Conservation (phyloP, 2,888 invertebrate genomes). For the Harpalus rufipes region DNA sequence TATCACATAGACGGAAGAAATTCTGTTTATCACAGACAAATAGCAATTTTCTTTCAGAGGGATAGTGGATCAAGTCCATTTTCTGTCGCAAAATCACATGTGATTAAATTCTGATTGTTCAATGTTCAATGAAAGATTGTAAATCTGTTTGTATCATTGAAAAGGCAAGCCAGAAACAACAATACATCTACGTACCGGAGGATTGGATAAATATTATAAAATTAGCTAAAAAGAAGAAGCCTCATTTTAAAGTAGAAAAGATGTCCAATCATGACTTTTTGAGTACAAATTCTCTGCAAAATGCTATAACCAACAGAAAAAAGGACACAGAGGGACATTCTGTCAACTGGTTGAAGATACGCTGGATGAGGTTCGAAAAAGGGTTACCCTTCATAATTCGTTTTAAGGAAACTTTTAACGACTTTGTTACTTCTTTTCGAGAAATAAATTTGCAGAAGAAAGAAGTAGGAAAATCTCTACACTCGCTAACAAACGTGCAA, state of each 20-base stretch:
- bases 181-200: slow-evolving; percentile 51
- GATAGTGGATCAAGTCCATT: too few species aligned
- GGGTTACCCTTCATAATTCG: slow-evolving; percentile 4
- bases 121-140: too few species aligned
- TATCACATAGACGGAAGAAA: too few species aligned
- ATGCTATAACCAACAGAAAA: slow-evolving; percentile 5
- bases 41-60: too few species aligned
- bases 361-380: slow-evolving; percentile 1
- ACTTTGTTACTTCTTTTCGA: too few species aligned
- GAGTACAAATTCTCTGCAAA: background rate
- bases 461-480: background rate
- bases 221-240: slow-evolving; percentile 31
- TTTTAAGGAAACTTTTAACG: slow-evolving; percentile 19
- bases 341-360: too few species aligned
- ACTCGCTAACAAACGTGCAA: background rate
- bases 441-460: slow-evolving; percentile 9
- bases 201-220: slow-evolving; percentile 54
- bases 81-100: too few species aligned
- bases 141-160: background rate
- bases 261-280: slow-evolving; percentile 3
- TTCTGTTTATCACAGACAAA: too few species aligned
- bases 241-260: slow-evolving; percentile 56
- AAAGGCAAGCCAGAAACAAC: too few species aligned
- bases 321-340: slow-evolving; percentile 9
- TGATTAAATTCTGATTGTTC: too few species aligned